phyloP scores from a whole-genome alignment of 1,140 invertebrate genomes.

The Aethina tumida region DNA sequence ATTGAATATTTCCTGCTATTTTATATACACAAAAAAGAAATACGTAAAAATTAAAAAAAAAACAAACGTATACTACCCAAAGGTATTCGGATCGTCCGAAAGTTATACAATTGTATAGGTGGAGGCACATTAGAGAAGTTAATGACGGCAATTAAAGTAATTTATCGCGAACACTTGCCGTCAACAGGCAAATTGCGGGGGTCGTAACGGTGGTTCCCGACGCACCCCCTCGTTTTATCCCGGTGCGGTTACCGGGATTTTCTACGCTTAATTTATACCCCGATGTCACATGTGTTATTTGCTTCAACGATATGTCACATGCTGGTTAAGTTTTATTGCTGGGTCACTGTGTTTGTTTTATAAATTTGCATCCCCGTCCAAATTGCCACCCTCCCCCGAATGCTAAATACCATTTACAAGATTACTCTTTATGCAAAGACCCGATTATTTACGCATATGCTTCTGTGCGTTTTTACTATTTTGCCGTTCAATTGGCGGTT shows the following conservation, averaged over 20 bases:
- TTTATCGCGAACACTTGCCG: constrained; percentile 12
- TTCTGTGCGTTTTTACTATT: too few species aligned
- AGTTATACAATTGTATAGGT: too few species aligned
- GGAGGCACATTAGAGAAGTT: constrained; percentile 10
- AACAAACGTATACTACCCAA: too few species aligned
- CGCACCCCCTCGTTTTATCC: constrained; percentile 10
- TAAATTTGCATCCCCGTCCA: constrained; percentile 10
- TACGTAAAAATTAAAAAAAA: too few species aligned
- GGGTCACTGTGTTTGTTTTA: constrained; percentile 10
- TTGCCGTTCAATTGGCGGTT: too few species aligned
- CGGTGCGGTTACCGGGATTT: constrained; percentile 25
- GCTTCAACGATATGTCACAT: constrained; percentile 17
- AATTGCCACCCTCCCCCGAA: too few species aligned
- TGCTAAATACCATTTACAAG: too few species aligned
- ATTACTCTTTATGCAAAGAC: too few species aligned
- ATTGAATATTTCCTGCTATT: too few species aligned
- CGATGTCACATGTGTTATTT: constrained; percentile 18
- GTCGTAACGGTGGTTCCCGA: constrained; percentile 4
- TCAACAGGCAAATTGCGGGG: constrained; percentile 13
- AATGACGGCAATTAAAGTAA: constrained; percentile 17
- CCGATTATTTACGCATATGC: too few species aligned
- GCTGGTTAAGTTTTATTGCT: constrained; percentile 8
- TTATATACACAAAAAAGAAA: too few species aligned
- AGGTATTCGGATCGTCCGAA: too few species aligned
- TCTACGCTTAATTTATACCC: constrained; percentile 25